Evolutionary conservation across 2,113 vertebrate genomes (phyloP).

Genomic region (Probosciger aterrimus): DNA sequence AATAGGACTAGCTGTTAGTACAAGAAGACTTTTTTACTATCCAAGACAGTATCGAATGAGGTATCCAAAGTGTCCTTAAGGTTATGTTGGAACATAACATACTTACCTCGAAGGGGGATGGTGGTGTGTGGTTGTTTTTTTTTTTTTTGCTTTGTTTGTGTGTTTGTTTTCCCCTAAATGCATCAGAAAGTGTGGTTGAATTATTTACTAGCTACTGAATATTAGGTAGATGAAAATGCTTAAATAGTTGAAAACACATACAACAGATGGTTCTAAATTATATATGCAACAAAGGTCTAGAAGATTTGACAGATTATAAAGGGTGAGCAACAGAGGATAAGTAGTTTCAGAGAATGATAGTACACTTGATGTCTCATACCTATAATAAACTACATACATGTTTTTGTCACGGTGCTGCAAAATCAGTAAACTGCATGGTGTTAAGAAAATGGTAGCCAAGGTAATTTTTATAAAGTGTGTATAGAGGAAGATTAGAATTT

Average conservation of each 20-base stretch:
- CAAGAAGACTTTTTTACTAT: neutral
- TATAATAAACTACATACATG: constrained; percentile 18
- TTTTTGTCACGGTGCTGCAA: constrained; percentile 39
- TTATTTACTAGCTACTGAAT: constrained; percentile 60
- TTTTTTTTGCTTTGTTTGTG: neutral
- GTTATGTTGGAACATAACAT: neutral
- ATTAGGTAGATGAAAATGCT: constrained; percentile 69
- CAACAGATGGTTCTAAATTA: constrained; percentile 78
- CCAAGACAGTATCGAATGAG: neutral
- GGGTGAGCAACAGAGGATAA: constrained; percentile 68
- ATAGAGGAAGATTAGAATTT: neutral
- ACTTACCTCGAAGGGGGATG: neutral
- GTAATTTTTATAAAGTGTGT: neutral
- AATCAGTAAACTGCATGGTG: constrained; percentile 46
- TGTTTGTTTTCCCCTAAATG: neutral
- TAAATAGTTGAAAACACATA: constrained; percentile 70
- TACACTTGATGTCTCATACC: constrained; percentile 45
- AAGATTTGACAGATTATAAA: constrained; percentile 71
- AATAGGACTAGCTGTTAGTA: constrained; percentile 32
- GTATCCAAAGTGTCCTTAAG: neutral
- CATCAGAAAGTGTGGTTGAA: constrained; percentile 21
- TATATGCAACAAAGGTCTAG: constrained; percentile 69
- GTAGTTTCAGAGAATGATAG: constrained; percentile 65
- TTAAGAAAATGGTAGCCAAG: neutral
- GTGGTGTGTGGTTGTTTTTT: neutral